phyloP scores from a whole-genome alignment of 2,113 vertebrate genomes.

The Halcyon senegalensis region DNA sequence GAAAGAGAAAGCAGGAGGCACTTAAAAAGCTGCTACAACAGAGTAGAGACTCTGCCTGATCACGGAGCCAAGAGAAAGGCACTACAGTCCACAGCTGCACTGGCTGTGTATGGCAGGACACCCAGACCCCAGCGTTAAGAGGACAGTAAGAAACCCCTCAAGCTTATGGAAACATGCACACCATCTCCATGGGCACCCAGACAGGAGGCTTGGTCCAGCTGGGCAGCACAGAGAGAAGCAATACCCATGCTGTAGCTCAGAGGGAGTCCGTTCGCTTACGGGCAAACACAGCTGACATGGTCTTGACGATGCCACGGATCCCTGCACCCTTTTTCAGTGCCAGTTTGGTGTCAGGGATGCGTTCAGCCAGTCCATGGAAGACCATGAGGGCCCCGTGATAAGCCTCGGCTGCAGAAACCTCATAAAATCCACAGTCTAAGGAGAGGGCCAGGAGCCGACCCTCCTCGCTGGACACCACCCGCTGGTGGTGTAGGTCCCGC shows the following conservation, averaged over 20 bases:
- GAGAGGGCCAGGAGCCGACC: conserved; percentile 83
- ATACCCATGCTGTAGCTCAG: background rate
- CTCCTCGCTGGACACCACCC: conserved; percentile 84
- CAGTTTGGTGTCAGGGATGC: conserved; percentile 78
- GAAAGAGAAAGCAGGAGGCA: background rate
- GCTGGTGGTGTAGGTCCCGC: conserved; percentile 80
- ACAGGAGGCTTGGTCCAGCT: background rate
- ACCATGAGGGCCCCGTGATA: conserved; percentile 84
- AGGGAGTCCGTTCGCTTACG: conserved; percentile 85
- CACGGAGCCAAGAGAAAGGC: background rate
- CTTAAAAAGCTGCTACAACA: background rate
- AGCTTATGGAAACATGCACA: background rate
- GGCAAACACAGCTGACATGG: conserved; percentile 83
- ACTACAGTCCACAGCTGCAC: background rate
- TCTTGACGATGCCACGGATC: conserved; percentile 85
- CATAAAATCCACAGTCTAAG: conserved; percentile 84
- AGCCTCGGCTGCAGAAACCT: conserved; percentile 85
- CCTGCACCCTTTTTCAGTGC: conserved; percentile 76
- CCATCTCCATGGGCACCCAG: background rate
- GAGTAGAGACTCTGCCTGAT: background rate
- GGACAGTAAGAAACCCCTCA: background rate
- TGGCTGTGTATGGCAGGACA: background rate
- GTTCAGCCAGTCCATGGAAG: conserved; percentile 81
- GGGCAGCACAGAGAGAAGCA: background rate
- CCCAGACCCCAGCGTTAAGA: background rate